Percentiles rank a stretch among this genome's conserved stretches.
Conservation (phyloP, 53 echinoderm and acorn worm genomes). For the Arbacia lixula region DNA sequence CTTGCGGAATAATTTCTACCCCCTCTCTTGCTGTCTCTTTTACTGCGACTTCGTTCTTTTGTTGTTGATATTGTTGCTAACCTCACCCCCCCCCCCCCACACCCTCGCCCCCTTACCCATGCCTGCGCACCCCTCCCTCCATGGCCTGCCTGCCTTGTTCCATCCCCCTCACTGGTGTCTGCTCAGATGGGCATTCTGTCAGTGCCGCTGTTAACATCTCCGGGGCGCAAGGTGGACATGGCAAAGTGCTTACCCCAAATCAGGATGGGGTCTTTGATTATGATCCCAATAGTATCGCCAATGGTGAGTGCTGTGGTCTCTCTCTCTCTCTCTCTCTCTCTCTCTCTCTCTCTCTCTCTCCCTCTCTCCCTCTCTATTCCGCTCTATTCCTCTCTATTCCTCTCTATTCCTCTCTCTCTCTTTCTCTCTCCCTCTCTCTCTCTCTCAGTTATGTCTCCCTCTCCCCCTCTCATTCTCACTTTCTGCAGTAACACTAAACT, state of each 20-base stretch:
- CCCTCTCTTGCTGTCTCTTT: constrained; percentile 27
- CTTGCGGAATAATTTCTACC: no score
- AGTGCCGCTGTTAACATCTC: constrained; percentile 69
- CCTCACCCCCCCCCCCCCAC: background rate
- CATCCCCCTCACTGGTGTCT: background rate
- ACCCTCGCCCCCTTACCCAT: background rate
- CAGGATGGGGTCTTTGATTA: constrained; percentile 89
- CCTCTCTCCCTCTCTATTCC: no score
- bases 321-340: constrained; percentile 14
- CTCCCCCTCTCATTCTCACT: no score
- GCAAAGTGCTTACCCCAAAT: constrained; percentile 56
- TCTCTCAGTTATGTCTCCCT: no score
- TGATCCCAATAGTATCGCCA: constrained; percentile 73
- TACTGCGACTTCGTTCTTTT: constrained; percentile 4
- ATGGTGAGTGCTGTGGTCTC: constrained; percentile 70
- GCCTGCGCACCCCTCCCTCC: background rate
- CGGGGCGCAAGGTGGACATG: constrained; percentile 64
- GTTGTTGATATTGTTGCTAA: background rate
- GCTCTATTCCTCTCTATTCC: no score
- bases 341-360: constrained; percentile 15
- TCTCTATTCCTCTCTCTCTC: no score
- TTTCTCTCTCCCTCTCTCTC: no score
- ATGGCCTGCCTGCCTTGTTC: background rate
- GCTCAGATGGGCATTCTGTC: constrained; percentile 66
- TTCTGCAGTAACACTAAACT: no score